Evolutionary conservation across 2,797 vertebrate species (phyloP), one percentile per base, ranked within the genome.

Genomic region (Neoniphon sammara): DNA sequence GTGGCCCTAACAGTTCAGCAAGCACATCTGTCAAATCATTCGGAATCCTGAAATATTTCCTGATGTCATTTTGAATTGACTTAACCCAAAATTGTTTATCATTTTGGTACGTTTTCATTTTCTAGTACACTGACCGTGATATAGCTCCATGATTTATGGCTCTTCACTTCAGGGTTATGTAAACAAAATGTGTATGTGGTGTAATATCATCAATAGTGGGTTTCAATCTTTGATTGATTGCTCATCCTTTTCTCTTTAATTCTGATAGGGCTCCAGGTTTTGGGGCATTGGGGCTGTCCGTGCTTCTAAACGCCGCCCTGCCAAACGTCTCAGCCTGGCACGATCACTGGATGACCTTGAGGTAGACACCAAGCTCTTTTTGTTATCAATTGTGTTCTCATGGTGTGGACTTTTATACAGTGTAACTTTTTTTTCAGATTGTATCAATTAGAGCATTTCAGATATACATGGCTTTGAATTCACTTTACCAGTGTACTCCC

Each of bases 281-380:
- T 93, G 93, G 87, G 96, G 93, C 34, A 91, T 92, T 31, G 89
- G 92, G 7, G 47, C 81, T 53, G 90, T 91, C 27, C 96, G 96
- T 7, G 88, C 94, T 6, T 95, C 96, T 25, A 92, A 92, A 56
- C 94, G 97, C 10, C 94, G 96, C 78, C 93, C 96, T 0, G 87
- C 93, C 0, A 97, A 97, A 83, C 93, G 96, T 59, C 95, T 97
- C 25, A 98, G 97, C 80, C 86, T 98, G 83, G 97, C 97, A 0
- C 94, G 97, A 49, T 99, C 97, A 1, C 94, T 99, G 55, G 97
- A 99, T 70, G 95, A 99, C 85, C 96, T 99, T 0, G 97, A 98
- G 95, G 98, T 99, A 94, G 42, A 85, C 3, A 20, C n/a, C 1
- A 12, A 12, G 20, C 73, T 49, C 8, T 17, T 70, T 56, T 46